Conservation (phyloP, 2,888 invertebrate species). For the Melanostoma mellinum region DNA sequence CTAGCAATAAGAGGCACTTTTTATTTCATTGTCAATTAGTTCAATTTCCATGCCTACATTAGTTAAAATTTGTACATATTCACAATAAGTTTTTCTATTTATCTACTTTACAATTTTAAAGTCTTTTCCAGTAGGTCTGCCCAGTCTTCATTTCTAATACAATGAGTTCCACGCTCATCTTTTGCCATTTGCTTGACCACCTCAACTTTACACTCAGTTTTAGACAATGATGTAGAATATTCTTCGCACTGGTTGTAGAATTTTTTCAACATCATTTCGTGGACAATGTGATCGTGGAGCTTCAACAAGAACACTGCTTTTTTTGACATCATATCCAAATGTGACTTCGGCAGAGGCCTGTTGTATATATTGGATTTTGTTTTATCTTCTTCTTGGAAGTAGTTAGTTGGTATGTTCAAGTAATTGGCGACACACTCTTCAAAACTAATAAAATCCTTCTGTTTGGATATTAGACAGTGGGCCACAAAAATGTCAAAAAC, state of each 20-base stretch:
- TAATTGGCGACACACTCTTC: slow-evolving; percentile 71
- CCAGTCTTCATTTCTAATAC: slow-evolving; percentile 73
- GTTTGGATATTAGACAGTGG: slow-evolving; percentile 73
- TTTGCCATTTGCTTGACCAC: slow-evolving; percentile 75
- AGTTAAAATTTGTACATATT: neutral
- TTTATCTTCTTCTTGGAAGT: slow-evolving; percentile 66
- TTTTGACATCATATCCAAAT: slow-evolving; percentile 73
- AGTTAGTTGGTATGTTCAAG: slow-evolving; percentile 74
- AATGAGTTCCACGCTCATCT: slow-evolving; percentile 70
- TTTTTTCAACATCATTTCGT: slow-evolving; percentile 75
- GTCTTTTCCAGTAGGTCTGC: slow-evolving; percentile 55
- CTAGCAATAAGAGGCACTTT: no score
- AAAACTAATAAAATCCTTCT: slow-evolving; percentile 69
- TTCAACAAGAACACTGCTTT: slow-evolving; percentile 75
- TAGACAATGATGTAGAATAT: slow-evolving; percentile 74
- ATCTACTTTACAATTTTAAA: slow-evolving; percentile 9
- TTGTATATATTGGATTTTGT: slow-evolving; percentile 35
- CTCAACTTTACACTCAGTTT: slow-evolving; percentile 74
- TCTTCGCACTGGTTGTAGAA: slow-evolving; percentile 75
- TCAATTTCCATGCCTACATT: no score
- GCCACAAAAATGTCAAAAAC: slow-evolving; percentile 77
- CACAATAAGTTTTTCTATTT: neutral
- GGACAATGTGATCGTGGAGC: slow-evolving; percentile 76
- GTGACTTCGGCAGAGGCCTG: slow-evolving; percentile 73
- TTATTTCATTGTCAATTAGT: no score